phyloP scores from a whole-genome alignment of 2,797 vertebrate species.

The Parambassis ranga region DNA sequence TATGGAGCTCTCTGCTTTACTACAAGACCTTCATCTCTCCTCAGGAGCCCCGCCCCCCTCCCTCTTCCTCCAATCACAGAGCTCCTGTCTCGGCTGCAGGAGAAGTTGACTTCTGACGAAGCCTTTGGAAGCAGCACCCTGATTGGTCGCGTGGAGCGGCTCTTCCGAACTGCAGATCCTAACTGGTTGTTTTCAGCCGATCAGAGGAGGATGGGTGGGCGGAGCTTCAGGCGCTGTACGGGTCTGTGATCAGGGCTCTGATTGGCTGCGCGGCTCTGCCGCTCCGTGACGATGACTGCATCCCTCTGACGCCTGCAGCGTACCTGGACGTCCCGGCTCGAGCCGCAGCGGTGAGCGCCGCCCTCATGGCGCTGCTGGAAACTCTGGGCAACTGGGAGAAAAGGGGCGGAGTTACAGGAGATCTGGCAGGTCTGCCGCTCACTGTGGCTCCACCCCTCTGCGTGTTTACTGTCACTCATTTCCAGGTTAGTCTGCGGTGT shows the following conservation, averaged over 20 bases:
- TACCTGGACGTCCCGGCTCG: conserved; percentile 53
- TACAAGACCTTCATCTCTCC: conserved; percentile 54
- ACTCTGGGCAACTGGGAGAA: conserved; percentile 48
- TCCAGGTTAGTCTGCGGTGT: conserved; percentile 42
- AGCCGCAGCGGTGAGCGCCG: conserved; percentile 22
- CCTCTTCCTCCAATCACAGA: conserved; percentile 56
- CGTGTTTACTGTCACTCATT: conserved; percentile 80
- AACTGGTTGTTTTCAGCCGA: conserved; percentile 67
- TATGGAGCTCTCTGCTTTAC: conserved; percentile 55
- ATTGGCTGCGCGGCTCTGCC: conserved; percentile 61
- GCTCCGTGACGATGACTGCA: conserved; percentile 51
- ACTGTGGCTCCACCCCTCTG: conserved; percentile 55
- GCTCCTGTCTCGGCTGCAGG: conserved; percentile 46
- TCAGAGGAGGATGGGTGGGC: neutral
- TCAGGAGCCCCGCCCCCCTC: conserved; percentile 18
- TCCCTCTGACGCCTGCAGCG: conserved; percentile 18
- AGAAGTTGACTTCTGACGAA: conserved; percentile 27
- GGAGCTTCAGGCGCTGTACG: conserved; percentile 50
- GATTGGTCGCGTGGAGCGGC: conserved; percentile 31
- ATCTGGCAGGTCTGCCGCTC: conserved; percentile 8
- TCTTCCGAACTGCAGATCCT: conserved; percentile 50
- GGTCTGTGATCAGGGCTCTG: conserved; percentile 43
- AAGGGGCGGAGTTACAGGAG: neutral
- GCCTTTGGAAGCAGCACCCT: neutral
- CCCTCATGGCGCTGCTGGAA: conserved; percentile 65